Evolutionary conservation across 2,797 vertebrate species (phyloP), one percentile per base, ranked within the genome.

Genomic region (Halcyon smyrnensis): DNA sequence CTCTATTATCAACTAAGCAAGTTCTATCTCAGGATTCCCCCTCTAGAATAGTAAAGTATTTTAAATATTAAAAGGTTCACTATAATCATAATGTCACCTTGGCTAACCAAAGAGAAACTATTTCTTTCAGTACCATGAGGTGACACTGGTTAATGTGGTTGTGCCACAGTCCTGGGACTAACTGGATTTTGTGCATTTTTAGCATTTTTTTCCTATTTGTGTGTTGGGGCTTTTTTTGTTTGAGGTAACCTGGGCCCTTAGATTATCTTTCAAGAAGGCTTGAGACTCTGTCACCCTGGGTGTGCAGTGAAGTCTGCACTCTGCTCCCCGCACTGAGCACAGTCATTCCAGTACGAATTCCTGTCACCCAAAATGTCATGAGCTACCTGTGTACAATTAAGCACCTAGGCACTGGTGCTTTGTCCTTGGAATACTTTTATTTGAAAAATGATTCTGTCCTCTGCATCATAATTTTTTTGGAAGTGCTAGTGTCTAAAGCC

Each of bases 301-400:
- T 12, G 53, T 39, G 19, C 60, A 69, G 30, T 0, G 3, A 46
- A 36, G 16, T 59, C 39, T 62, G 36, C 28, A 17, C 11, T 8
- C 37, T n/a, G 15, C 30, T 86, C 7, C 27, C 7, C 30, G 51
- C 0, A 0, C 56, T 25, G 19, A 78, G 30, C 48, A 30, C 15
- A 51, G 39, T 51, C 45, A 46, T 71, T 93, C 15, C 27, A 48
- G 67, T 9, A n/a, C n/a, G 45, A 60, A 76, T 60, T 71, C 50
- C 62, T 69, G 21, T 45, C 8, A 3, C 37, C 50, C 32, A 60
- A 48, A 62, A 39, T 53, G 19, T 36, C 45, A 9, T 27, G n/a
- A 68, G 12, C 36, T 19, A 21, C 24, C 8, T 2, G 8, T 39
- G 9, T 51, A 11, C 18, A 32, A 16, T 39, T 39, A 85, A 87